Base-by-base conservation (phyloP, 1,140 invertebrate species). In the Drosophila arawakana region DNA sequence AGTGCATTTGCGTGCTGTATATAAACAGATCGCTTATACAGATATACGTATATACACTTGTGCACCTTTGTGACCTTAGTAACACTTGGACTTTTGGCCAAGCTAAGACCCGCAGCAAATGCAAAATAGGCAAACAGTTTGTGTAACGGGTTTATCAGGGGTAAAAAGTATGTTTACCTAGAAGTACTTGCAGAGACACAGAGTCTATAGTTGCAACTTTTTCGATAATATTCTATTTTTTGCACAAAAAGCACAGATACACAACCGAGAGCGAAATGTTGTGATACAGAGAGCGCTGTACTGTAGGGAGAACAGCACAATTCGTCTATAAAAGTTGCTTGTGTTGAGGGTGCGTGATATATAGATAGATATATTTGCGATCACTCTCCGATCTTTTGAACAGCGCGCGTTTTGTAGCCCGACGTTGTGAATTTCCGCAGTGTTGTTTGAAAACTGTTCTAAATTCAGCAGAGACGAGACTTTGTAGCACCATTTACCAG, bases 371-470 rank as follows among this genome's bases (percentile, higher is more conserved):
- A 30, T 30, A 30, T 30, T 30, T 43, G 37, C 47, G 55, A 41
- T 67, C 59, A 60, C 55, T 72, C 41, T 59, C 9, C 66, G 50
- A 65, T 65, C 54, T 67, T 66, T 70, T 67, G 13, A 34, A 50
- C 30, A 37, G 62, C 60, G 71, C 49, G 60, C 37, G 43, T 43
- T 5, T 3, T 5, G 25, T 15, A 39, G 35, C 3, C 18, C 34
- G 52, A 15, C 69, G 65, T 67, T 69, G 61, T 68, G 59, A 80
- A 73, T 83, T 73, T 83, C 66, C 62, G 66, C 73, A 78, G 83
- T 59, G 79, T 66, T 25, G 55, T 57, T 54, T 67, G 83, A 80
- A 80, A 78, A 86, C 67, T 83, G 84, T 83, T 88, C 81, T 76
- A 81, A 86, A 78, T 83, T 66, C 73, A 76, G 57, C 68, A 61